Evolutionary conservation across 1,140 invertebrate genomes (phyloP), one percentile per base, ranked within the genome.

Genomic region (Lepeophtheirus salmonis): DNA sequence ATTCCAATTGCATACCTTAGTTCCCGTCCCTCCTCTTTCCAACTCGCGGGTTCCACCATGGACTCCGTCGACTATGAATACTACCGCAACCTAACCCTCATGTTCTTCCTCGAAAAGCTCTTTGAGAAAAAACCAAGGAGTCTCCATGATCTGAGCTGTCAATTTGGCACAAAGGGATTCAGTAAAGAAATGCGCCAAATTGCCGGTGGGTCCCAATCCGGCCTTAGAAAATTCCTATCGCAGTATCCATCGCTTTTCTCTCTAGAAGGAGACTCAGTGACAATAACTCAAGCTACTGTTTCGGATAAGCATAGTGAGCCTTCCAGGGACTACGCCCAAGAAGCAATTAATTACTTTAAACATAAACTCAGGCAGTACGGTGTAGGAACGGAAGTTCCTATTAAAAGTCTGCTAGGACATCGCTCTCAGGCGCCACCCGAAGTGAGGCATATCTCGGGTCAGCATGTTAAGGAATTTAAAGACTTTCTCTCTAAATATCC

Each of bases 151-250:
- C 77, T 96, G 61, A 90, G 86, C 68, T 96, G 91, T 74, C 89
- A 94, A 73, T 94, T 94, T 73, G 89, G 89, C 67, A 88, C 88
- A 62, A 91, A 90, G 74, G 88, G 88, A 56, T 94, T 94, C 69
- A 90, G 88, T 2, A 90, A 89, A 76, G 88, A 94, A 64, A 72
- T 73, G 71, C 50, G 71, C 58, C 66, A 91, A 74, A 92, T 94
- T 66, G 89, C 88, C 67, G 89, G 89, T 53, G 88, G 88, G 63
- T 90, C 86, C 62, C 89, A 92, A 70, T 87, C 86, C 67, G 89
- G 88, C 50, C 75, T 96, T 20, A 89, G 89, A 69, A 94, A 95
- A 61, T 77, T 77, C 66, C 64, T 67, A 1, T 26, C 18, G 4
- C 85, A 90, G 70, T 91, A 92, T 76, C 90, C 90, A 65, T 82